Conservation (phyloP, 2,113 vertebrate species). For the Chrysemys picta region DNA sequence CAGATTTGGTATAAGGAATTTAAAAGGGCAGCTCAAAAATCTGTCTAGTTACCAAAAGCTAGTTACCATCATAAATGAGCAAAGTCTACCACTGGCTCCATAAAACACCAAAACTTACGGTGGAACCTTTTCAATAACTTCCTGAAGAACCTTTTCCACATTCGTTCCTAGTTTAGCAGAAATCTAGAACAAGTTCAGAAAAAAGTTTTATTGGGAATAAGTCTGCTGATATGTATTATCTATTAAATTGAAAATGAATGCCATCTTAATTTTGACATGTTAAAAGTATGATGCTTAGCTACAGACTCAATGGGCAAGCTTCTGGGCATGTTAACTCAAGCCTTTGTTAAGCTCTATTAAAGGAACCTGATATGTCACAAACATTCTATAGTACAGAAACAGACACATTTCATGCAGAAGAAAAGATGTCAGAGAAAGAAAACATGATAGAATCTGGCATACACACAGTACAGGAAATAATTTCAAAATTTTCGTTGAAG, state of each 20-base stretch:
- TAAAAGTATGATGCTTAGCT: background rate
- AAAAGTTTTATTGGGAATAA: background rate
- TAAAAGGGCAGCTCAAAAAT: background rate
- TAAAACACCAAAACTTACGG: slow-evolving; percentile 83
- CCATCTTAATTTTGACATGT: background rate
- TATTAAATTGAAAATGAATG: background rate
- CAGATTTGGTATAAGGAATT: background rate
- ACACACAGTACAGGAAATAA: background rate
- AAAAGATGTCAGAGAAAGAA: background rate
- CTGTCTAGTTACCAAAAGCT: background rate
- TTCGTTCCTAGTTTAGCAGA: slow-evolving; percentile 97
- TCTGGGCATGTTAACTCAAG: background rate
- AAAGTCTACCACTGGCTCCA: background rate
- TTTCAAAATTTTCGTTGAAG: background rate
- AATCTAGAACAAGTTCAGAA: slow-evolving; percentile 82
- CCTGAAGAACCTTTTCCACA: slow-evolving; percentile 88
- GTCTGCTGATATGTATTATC: background rate
- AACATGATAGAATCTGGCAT: background rate
- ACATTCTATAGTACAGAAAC: background rate
- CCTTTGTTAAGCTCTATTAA: background rate
- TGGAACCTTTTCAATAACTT: slow-evolving; percentile 91
- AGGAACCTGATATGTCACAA: background rate
- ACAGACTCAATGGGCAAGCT: background rate
- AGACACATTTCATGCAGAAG: background rate
- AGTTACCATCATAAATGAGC: background rate